Percentiles rank a stretch among this genome's conserved stretches.
These are phyloP conservation scores for Epirrhoe tristata DNA, from an alignment of 2,888 invertebrate genomes.

Conservation along the genomic window DNA sequence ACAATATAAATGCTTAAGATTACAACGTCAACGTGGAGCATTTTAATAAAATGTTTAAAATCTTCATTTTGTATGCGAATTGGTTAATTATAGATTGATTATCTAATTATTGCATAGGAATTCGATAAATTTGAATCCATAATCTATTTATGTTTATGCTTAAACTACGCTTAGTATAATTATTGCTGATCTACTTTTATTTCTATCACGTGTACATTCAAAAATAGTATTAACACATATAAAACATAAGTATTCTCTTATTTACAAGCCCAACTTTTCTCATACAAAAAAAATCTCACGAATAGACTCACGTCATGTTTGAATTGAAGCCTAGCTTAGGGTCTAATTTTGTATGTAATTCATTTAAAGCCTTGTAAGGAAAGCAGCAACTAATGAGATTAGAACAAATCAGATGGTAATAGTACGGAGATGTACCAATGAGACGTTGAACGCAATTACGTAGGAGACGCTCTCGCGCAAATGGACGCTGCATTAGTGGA, in stretches of 20 bases:
- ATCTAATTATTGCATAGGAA: conserved; percentile 25
- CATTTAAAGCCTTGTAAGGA: background rate
- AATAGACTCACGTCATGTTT: no score
- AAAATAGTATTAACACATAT: no score
- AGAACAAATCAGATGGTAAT: conserved; percentile 17
- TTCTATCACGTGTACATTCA: no score
- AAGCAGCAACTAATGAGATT: background rate
- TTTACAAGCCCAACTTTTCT: no score
- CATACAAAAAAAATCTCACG: no score
- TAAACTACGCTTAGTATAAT: no score
- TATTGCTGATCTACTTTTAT: no score
- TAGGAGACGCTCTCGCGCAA: conserved; percentile 58
- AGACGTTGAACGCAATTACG: conserved; percentile 52
- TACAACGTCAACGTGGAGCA: conserved; percentile 16
- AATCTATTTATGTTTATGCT: conserved; percentile 6
- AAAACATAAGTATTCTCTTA: no score
- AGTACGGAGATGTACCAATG: conserved; percentile 29
- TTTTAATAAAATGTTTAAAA: conserved; percentile 28
- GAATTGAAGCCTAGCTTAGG: no score
- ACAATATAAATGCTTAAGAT: conserved; percentile 41
- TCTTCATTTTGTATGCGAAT: conserved; percentile 33
- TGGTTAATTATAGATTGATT: conserved; percentile 29
- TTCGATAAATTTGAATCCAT: conserved; percentile 5
- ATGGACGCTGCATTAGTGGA: conserved; percentile 48
- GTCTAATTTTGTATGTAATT: no score